phyloP scores from a whole-genome alignment of 2,113 vertebrate genomes.

The Otolemur garnettii region DNA sequence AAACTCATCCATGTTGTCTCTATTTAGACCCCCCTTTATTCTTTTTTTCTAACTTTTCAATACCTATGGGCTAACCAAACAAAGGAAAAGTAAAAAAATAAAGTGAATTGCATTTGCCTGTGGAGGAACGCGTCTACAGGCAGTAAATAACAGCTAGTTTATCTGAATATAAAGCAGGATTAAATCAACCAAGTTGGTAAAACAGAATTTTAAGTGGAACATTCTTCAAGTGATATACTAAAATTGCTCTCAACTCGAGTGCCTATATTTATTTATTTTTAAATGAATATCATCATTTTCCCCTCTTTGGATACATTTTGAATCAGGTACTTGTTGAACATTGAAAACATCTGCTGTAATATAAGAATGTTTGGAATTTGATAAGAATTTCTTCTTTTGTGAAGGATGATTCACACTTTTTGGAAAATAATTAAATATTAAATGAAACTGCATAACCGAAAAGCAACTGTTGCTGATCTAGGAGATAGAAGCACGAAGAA shows the following conservation, averaged over 20 bases:
- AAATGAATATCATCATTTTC: constrained; percentile 66
- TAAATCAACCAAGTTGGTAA: constrained; percentile 76
- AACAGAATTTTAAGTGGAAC: constrained; percentile 80
- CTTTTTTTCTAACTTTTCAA: background rate
- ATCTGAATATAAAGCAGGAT: constrained; percentile 75
- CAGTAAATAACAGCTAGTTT: constrained; percentile 80
- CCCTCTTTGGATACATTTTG: constrained; percentile 45
- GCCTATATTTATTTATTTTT: constrained; percentile 73
- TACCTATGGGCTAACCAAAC: background rate
- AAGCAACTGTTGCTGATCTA: background rate
- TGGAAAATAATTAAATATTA: constrained; percentile 42
- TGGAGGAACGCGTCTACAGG: constrained; percentile 24
- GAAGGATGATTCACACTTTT: constrained; percentile 11
- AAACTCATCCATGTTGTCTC: background rate
- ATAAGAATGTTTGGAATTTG: background rate
- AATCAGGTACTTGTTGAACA: constrained; percentile 7
- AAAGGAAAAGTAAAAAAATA: background rate
- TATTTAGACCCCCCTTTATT: background rate
- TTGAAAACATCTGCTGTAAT: constrained; percentile 43
- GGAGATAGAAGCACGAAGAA: constrained; percentile 2
- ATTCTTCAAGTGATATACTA: constrained; percentile 67
- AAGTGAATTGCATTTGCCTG: constrained; percentile 24
- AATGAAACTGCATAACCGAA: background rate
- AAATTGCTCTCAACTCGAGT: constrained; percentile 25
- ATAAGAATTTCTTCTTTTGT: background rate